A percentile compares a stretch with the other conserved stretches of the same genome.
Conservation (phyloP, 2,113 vertebrate species). For the Parotia lawesii region DNA sequence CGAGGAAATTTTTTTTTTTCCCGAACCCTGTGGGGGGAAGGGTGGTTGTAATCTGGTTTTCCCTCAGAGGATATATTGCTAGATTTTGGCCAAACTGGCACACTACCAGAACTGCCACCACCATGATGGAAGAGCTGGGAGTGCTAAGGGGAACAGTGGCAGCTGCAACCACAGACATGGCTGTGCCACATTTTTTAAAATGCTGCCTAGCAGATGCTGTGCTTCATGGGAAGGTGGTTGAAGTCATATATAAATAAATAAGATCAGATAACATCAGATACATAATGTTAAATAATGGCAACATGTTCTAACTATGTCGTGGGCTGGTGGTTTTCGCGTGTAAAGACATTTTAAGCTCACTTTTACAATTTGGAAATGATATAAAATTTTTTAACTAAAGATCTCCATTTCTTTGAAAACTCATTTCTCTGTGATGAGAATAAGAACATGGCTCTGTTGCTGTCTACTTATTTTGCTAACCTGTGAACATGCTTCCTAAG, state of each 20-base stretch:
- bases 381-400: neutral
- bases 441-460: neutral
- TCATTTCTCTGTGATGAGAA: neutral
- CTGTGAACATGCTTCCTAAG: neutral
- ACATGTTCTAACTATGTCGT: neutral
- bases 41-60: no score
- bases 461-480: neutral
- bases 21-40: no score
- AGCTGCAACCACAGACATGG: accelerated
- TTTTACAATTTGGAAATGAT: neutral
- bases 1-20: no score
- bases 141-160: neutral
- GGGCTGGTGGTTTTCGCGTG: neutral
- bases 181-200: neutral
- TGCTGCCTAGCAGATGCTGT: neutral
- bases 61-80: no score
- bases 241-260: neutral
- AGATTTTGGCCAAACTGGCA: no score
- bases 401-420: neutral
- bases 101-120: neutral
- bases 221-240: neutral
- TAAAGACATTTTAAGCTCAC: neutral
- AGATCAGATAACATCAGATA: neutral
- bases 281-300: neutral
- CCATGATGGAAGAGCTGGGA: neutral